Evolutionary conservation across 2,797 vertebrate genomes (phyloP), one percentile per base, ranked within the genome.

Genomic region (Sphenodon punctatus): DNA sequence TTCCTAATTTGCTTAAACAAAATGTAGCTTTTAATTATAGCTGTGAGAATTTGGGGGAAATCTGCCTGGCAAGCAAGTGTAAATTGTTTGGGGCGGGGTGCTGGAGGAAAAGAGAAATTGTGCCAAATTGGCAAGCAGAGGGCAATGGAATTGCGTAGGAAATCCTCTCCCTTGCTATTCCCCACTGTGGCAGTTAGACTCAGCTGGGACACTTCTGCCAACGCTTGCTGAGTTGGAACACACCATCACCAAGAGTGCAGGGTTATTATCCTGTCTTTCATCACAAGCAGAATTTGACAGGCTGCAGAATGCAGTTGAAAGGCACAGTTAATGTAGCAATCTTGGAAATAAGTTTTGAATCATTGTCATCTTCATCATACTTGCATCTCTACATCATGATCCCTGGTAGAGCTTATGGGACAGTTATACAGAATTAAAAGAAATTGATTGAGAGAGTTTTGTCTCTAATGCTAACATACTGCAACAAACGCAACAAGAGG

Each of bases 1-100:
- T 92, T 95, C 92, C 89, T 95, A 96, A 95, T 96, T 95, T 95
- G 93, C 92, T 94, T 95, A 95, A 92, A 95, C 94, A 94, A 95
- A 96, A 95, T 85, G 94, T 91, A 94, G 89, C 87, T 94, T 95
- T 95, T 95, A 96, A 96, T 96, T 95, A 94, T 90, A 94, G 90
- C 91, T 78, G 74, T 88, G 72, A 92, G 90, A 84, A 92, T 91
- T 92, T 85, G 80, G 89, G 86, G 59, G 75, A 94, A 94, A 88
- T 87, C 92, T 94, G 81, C 80, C 79, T 92, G 84, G 84, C 85
- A 86, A 91, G 78, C 85, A 72, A 27, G 84, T 86, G 81, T 42
- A 78, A 74, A 22, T 1, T 61, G 15, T 78, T 66, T 67, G 49
- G 60, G 11, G 22, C 15, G 20, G 22, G 7, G 39, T 56, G 60